Base-by-base conservation (phyloP, 2,797 vertebrate genomes). In the Iguana delicatissima region DNA sequence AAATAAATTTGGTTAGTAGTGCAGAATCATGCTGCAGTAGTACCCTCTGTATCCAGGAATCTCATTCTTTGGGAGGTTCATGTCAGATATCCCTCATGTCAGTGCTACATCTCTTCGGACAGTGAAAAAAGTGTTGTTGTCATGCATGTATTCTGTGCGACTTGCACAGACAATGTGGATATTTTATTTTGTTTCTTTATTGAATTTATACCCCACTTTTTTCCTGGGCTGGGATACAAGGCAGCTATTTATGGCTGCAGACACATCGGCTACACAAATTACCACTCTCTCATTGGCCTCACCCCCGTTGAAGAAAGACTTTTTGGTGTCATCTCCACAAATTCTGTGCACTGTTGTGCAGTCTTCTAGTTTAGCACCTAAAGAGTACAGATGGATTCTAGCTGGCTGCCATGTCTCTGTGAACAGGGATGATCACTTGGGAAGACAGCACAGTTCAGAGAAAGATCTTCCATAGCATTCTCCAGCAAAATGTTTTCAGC, bases 361-460 rank as follows among this genome's bases (percentile, higher is more conserved):
- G 62, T 29, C 8, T 52, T 67, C 32, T 9, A 24, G 46, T 52
- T 80, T 69, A 26, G 42, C 59, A n/a, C 42, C 18, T 14, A 52
- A 69, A 42, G 12, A 69, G 46, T 18, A 64, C 79, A 72, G 22
- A 42, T 46, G 14, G 50, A 16, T 69, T 79, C 46, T 79, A 72
- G 32, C 46, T 32, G 62, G 29, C 14, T 74, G 69, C 64, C 16
- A 10, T 29, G n/a, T 79, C 52, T 26, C 55, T 32, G 46, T 24
- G 8, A 87, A 57, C 55, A 46, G n/a, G 35, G 80, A 55, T 29
- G 50, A 72, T 73, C 24, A 55, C 64, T 57, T 69, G 80, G 52
- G 74, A 84, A 92, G 85, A 69, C 3, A 93, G 88, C 93, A 92
- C 91, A 90, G 92, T 90, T 94, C 77, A 84, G 79, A 89, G 80